Conservation (phyloP, 1,140 invertebrate species). For the Babylonia areolata region DNA sequence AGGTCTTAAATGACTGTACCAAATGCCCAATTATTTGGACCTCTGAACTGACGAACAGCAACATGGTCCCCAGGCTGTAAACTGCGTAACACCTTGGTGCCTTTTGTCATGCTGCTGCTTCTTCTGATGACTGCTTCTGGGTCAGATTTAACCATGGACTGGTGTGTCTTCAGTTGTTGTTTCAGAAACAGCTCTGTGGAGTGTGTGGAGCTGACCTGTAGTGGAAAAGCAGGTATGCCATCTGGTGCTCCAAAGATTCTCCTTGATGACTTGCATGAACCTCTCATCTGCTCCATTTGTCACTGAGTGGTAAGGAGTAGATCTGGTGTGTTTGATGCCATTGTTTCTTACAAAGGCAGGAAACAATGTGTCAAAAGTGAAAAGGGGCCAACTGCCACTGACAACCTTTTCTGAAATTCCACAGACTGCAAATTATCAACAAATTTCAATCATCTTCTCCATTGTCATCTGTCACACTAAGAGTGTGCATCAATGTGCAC, state of each 20-base stretch:
- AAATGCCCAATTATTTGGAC: not conserved
- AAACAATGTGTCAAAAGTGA: too few species aligned
- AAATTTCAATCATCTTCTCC: slow-evolving; percentile 38
- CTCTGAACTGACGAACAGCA: not conserved
- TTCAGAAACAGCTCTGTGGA: not conserved
- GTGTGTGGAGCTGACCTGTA: slow-evolving; percentile 4
- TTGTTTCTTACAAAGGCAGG: slow-evolving; percentile 61
- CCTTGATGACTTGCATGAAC: slow-evolving; percentile 48
- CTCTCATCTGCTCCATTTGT: slow-evolving; percentile 52
- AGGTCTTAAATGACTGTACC: not conserved
- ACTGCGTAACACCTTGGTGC: not conserved
- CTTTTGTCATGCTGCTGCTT: not conserved
- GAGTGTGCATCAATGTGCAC: slow-evolving; percentile 76
- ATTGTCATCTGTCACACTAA: slow-evolving; percentile 75
- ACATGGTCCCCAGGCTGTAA: not conserved
- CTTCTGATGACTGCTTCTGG: not conserved
- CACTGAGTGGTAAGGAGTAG: not conserved
- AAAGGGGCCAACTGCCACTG: slow-evolving; percentile 72
- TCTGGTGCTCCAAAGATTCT: not conserved
- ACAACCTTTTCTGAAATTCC: slow-evolving; percentile 64
- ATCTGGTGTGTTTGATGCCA: slow-evolving; percentile 59
- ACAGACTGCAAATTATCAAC: slow-evolving; percentile 37
- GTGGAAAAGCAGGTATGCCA: not conserved
- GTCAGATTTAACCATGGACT: not conserved
- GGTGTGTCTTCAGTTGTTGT: not conserved